Conservation (phyloP, 2,113 vertebrate genomes). For the Calcarius ornatus region DNA sequence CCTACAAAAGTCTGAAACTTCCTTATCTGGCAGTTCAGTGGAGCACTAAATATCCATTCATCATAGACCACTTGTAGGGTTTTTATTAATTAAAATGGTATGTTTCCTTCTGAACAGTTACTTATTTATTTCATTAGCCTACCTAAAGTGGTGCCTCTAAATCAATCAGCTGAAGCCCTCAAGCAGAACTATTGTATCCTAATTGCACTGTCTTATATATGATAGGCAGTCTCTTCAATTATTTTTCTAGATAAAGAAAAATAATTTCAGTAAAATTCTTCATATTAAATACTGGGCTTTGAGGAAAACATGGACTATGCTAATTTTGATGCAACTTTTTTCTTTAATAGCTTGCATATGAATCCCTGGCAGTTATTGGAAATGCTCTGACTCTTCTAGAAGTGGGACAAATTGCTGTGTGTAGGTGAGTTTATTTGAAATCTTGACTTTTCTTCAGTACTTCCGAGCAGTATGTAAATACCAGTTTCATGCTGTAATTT, state of each 20-base stretch:
- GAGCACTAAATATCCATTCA: neutral
- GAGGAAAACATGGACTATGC: neutral
- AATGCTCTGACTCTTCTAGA: slow-evolving; percentile 93
- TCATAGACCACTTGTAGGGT: neutral
- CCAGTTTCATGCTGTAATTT: neutral
- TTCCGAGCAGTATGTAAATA: neutral
- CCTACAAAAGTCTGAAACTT: neutral
- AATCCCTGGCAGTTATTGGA: slow-evolving; percentile 93
- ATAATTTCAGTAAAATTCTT: neutral
- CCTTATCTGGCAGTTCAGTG: neutral
- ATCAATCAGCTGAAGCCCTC: neutral
- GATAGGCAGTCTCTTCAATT: neutral
- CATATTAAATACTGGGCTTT: neutral
- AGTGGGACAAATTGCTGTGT: slow-evolving; percentile 95
- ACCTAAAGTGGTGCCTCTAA: neutral
- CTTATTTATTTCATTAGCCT: neutral
- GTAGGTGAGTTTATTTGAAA: slow-evolving; percentile 80
- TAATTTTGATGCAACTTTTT: neutral
- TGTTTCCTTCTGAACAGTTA: neutral
- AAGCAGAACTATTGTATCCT: neutral
- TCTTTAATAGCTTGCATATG: slow-evolving; percentile 87
- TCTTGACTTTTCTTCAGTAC: neutral
- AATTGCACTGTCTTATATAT: neutral
- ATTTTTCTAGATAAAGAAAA: neutral
- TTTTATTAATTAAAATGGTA: neutral